These are phyloP conservation scores for Melieria picta DNA, from an alignment of 2,888 invertebrate genomes.

Conservation along the genomic window DNA sequence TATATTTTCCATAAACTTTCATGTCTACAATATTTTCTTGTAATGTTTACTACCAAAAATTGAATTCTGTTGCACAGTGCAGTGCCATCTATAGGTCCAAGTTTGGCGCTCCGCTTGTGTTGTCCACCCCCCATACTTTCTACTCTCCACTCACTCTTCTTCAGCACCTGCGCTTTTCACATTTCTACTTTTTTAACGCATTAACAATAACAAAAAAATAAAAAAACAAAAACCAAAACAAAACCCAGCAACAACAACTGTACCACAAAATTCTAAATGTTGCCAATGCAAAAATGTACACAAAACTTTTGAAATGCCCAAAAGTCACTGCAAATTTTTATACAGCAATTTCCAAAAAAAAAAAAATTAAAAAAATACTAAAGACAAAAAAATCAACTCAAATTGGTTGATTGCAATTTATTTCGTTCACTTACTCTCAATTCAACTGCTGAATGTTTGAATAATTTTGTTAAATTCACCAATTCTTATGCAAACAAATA, in stretches of 20 bases:
- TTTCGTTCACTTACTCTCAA: conserved; percentile 42
- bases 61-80: too few species aligned
- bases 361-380: neutral
- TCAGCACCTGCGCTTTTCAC: too few species aligned
- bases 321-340: conserved; percentile 24
- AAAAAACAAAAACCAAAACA: neutral
- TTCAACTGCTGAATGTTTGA: conserved; percentile 32
- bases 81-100: too few species aligned
- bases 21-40: too few species aligned
- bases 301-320: neutral
- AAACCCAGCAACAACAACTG: neutral
- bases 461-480: conserved; percentile 34
- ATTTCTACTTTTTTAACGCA: too few species aligned
- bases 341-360: conserved; percentile 23
- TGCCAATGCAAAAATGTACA: neutral
- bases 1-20: too few species aligned
- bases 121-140: too few species aligned
- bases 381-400: conserved; percentile 2
- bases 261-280: neutral
- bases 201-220: too few species aligned
- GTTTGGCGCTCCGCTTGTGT: too few species aligned
- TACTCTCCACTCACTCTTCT: too few species aligned
- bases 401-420: conserved; percentile 17
- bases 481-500: conserved; percentile 56
- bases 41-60: too few species aligned